Base-by-base conservation (phyloP, 2,113 vertebrate genomes). In the Menidia beryllina region DNA sequence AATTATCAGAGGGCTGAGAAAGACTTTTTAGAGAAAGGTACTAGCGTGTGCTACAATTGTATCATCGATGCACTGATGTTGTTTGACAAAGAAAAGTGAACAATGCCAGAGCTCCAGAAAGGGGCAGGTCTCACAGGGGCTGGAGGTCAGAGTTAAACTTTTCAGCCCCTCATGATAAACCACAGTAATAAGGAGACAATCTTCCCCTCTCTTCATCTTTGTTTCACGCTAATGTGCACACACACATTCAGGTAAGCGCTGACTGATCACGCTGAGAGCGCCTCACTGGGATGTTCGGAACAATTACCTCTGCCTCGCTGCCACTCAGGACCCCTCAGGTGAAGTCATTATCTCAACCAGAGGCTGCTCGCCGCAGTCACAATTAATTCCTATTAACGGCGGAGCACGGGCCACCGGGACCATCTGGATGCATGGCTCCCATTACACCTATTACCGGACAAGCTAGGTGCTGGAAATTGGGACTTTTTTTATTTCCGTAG, bases 221-320 rank as follows among this genome's bases (percentile, higher is more conserved):
- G 54, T 59, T 55, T 72, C 59, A 55, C 21, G 9, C 34, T 8
- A 57, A 7, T 3, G 19, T 21, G 69, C 62, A 60, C 57, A 34
- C 65, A 63, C 61, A 30, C 64, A 51, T 69, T 36, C 41, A 48
- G 36, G 15, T 64, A 52, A 61, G 73, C 3, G 17, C 30, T 45
- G 65, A 61, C 49, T 57, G 68, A 80, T 85, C 85, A 83, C 57
- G 52, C 86, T 85, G 88, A 72, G 84, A 83, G 89, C 64, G 21
- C 75, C 84, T 89, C 79, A 84, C 90, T 87, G 91, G 58, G 91
- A 82, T 88, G 91, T 90, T 90, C 77, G 23, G 83, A 89, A 87
- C 79, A 83, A 92, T 92, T 89, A 89, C 84, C 85, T 89, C 75
- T 75, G 83, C 86, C 73, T 91, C 27, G 59, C 80, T 85, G 74